Evolutionary conservation across 92 coral and sea anemone genomes (phyloP).

Genomic region (Palythoa grandis): DNA sequence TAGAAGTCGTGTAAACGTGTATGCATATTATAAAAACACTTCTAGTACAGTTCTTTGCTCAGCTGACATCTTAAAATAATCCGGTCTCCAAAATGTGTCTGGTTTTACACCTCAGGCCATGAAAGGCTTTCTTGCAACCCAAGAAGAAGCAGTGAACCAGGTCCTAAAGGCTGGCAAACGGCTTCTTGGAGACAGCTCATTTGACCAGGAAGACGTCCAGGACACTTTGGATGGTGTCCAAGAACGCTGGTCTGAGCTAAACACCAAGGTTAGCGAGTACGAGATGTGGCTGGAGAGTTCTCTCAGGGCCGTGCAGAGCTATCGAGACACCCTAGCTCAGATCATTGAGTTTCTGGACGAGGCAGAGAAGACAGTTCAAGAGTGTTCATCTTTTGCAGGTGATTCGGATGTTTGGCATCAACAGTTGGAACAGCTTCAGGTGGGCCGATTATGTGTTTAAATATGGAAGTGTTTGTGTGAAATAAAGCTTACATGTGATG

Average conservation of each 20-base stretch:
- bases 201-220: constrained; percentile 89
- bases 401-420: constrained; percentile 62
- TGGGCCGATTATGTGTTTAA: neutral
- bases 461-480: neutral
- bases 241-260: constrained; percentile 84
- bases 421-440: constrained; percentile 70
- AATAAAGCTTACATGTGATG: neutral
- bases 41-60: no score
- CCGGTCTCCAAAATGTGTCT: neutral
- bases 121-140: constrained; percentile 94
- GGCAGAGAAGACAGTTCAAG: constrained; percentile 64
- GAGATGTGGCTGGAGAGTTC: constrained; percentile 93
- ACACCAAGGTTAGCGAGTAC: constrained; percentile 81
- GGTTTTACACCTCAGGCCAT: constrained; percentile 73
- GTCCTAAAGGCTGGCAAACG: constrained; percentile 80
- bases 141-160: constrained; percentile 75
- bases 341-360: constrained; percentile 77
- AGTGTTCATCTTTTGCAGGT: constrained; percentile 54
- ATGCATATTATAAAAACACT: no score
- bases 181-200: constrained; percentile 76
- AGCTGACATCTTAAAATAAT: no score
- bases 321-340: constrained; percentile 66
- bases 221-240: constrained; percentile 84
- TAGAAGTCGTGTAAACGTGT: no score
- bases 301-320: constrained; percentile 76